Evolutionary conservation across 2,888 invertebrate genomes (phyloP).

Genomic region (Eristalis tenax): DNA sequence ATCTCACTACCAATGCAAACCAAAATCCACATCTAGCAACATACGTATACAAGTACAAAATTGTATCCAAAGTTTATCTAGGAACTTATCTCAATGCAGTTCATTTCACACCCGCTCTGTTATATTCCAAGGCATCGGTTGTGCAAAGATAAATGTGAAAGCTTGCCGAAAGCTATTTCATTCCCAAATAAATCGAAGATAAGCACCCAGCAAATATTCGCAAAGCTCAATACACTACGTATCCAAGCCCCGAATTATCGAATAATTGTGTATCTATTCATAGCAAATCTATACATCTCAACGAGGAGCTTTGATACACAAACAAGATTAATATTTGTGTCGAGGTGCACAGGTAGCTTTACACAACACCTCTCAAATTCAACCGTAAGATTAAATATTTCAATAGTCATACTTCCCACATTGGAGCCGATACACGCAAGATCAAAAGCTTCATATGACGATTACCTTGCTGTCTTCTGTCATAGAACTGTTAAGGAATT

Average conservation of each 20-base stretch:
- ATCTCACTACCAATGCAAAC: too few species aligned
- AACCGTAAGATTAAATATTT: conserved; percentile 1
- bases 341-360: conserved; percentile 24
- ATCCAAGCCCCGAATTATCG: not conserved
- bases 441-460: conserved; percentile 10
- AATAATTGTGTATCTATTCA: not conserved
- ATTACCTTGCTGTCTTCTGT: not conserved
- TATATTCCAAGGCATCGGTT: not conserved
- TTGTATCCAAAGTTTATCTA: too few species aligned
- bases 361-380: not conserved
- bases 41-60: too few species aligned
- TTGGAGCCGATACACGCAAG: not conserved
- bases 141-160: not conserved
- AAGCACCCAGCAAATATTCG: not conserved
- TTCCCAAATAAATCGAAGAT: not conserved
- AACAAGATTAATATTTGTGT: conserved; percentile 29
- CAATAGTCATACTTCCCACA: not conserved
- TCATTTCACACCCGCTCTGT: too few species aligned
- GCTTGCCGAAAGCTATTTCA: not conserved
- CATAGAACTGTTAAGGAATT: not conserved
- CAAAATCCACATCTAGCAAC: too few species aligned
- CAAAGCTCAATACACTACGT: not conserved
- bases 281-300: not conserved
- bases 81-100: too few species aligned
- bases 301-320: conserved; percentile 10